Percentiles rank a stretch among this genome's conserved stretches.
These are phyloP conservation scores for Cordilura impudica DNA, from an alignment of 2,888 invertebrate genomes.

Conservation along the genomic window DNA sequence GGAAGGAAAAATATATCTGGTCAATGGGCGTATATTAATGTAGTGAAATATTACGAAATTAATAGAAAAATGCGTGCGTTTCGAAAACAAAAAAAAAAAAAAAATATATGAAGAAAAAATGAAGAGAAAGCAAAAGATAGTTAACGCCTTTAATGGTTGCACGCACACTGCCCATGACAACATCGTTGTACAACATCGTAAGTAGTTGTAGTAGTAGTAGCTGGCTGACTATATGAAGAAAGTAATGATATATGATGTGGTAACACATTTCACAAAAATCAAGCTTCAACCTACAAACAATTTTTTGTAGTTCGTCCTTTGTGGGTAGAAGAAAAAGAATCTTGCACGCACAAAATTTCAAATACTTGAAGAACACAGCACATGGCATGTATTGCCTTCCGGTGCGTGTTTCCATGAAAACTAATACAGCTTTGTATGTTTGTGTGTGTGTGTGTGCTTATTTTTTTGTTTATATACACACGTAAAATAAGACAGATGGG, in stretches of 20 bases:
- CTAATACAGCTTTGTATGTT: background rate
- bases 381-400: constrained; percentile 72
- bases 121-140: constrained; percentile 52
- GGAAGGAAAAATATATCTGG: constrained; percentile 38
- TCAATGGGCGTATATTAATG: constrained; percentile 45
- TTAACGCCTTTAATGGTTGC: constrained; percentile 59
- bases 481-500: constrained; percentile 47
- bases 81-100: no score
- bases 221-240: constrained; percentile 52
- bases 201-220: constrained; percentile 5
- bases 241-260: constrained; percentile 73
- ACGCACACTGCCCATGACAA: constrained; percentile 21
- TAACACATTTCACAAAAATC: constrained; percentile 68
- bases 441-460: constrained; percentile 1
- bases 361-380: constrained; percentile 68
- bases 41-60: constrained; percentile 56
- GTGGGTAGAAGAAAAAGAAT: constrained; percentile 38
- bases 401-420: constrained; percentile 68
- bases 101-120: constrained; percentile 40
- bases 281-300: constrained; percentile 38
- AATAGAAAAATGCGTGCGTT: constrained; percentile 57
- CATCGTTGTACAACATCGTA: background rate
- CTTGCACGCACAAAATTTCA: constrained; percentile 58
- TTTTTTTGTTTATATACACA: background rate
- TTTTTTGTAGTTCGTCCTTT: background rate